phyloP scores from a whole-genome alignment of 1,140 invertebrate genomes.

The Leptinotarsa texana region DNA sequence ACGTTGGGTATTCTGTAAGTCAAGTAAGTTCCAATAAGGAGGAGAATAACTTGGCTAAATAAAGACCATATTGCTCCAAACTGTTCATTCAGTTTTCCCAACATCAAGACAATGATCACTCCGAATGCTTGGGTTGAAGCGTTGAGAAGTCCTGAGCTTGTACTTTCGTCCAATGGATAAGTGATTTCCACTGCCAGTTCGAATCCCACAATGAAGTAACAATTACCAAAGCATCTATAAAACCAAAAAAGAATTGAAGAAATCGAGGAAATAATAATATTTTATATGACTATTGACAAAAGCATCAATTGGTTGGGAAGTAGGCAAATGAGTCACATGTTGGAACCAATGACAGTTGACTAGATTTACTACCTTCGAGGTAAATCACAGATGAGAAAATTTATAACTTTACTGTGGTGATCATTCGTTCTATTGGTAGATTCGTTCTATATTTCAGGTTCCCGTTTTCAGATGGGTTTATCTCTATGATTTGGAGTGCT shows the following conservation, averaged over 20 bases:
- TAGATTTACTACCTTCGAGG: too few species aligned
- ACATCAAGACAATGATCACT: slow-evolving; percentile 35
- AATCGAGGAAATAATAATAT: background rate
- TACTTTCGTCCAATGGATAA: slow-evolving; percentile 44
- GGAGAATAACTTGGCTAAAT: slow-evolving; percentile 28
- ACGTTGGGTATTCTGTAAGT: slow-evolving; percentile 39
- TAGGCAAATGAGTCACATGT: too few species aligned
- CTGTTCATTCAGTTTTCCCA: slow-evolving; percentile 29
- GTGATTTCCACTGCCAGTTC: slow-evolving; percentile 46
- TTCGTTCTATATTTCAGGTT: too few species aligned
- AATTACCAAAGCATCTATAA: slow-evolving; percentile 34
- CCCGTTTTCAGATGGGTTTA: too few species aligned
- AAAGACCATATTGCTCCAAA: slow-evolving; percentile 31
- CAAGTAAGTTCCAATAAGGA: slow-evolving; percentile 40
- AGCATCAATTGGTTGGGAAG: too few species aligned
- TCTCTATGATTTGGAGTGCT: too few species aligned
- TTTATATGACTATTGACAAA: background rate
- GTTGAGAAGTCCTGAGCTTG: slow-evolving; percentile 43
- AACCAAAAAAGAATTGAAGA: background rate
- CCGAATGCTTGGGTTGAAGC: slow-evolving; percentile 41
- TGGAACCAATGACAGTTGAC: too few species aligned
- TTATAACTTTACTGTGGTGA: too few species aligned
- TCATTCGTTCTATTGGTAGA: too few species aligned
- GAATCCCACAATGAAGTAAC: slow-evolving; percentile 42
- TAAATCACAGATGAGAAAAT: too few species aligned